Evolutionary conservation across 2,888 invertebrate genomes (phyloP).

Genomic region (Cosmorhoe ocellata): DNA sequence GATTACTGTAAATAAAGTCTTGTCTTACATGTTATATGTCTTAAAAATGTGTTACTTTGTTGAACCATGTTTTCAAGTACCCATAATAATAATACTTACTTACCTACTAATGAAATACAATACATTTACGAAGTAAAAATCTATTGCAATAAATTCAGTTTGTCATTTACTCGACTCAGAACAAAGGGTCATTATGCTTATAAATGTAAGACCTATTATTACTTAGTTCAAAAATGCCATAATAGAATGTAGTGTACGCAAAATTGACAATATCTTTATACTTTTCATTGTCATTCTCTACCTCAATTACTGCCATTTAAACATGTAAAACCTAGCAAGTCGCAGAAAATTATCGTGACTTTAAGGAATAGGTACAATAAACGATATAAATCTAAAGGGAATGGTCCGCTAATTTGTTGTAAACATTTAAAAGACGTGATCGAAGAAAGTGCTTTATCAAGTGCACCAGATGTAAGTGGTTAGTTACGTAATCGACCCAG

Average conservation of each 20-base stretch:
- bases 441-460: constrained; percentile 68
- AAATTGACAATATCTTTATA: too few species aligned
- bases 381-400: constrained; percentile 22
- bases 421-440: constrained; percentile 50
- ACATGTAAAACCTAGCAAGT: constrained; percentile 1
- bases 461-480: constrained; percentile 33
- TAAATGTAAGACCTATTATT: background rate
- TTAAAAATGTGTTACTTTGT: too few species aligned
- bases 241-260: too few species aligned
- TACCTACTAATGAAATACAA: too few species aligned
- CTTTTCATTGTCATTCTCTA: background rate
- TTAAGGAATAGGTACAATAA: background rate
- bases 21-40: too few species aligned
- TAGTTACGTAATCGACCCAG: constrained; percentile 32
- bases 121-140: too few species aligned
- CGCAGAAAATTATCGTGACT: constrained; percentile 7
- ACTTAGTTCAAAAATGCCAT: too few species aligned
- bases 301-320: constrained; percentile 4
- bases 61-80: too few species aligned
- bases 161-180: background rate
- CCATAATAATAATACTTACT: too few species aligned
- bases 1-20: too few species aligned
- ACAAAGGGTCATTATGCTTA: background rate
- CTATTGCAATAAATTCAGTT: background rate
- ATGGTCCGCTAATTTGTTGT: constrained; percentile 39